Percentiles rank a stretch among this genome's conserved stretches.
phyloP scores from a whole-genome alignment of 2,113 vertebrate genomes.

The Vanacampus margaritifer region DNA sequence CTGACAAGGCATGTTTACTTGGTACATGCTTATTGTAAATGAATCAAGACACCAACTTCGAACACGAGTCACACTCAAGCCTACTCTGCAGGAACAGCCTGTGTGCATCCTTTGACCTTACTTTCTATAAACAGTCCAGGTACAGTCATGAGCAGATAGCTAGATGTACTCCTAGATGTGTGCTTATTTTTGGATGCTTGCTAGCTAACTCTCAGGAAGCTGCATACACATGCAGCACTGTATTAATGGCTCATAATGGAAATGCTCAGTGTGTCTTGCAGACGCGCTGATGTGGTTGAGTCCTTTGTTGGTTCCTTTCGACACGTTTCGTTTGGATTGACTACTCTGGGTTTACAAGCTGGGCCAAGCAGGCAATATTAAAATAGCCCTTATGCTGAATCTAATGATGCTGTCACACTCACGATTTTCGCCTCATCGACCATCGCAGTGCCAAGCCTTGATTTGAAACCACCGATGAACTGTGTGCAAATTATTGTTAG shows the following conservation, averaged over 20 bases:
- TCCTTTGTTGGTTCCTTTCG: slow-evolving; percentile 3
- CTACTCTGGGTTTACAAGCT: slow-evolving; percentile 30
- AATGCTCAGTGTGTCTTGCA: slow-evolving; percentile 15
- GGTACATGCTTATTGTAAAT: slow-evolving; percentile 1
- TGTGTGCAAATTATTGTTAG: slow-evolving; percentile 8
- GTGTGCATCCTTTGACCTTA: slow-evolving; percentile 29
- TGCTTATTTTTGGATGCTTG: slow-evolving; percentile 30
- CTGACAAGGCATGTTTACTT: neutral
- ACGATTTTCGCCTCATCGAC: slow-evolving; percentile 9
- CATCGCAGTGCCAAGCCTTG: slow-evolving; percentile 34
- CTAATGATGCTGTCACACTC: slow-evolving; percentile 50
- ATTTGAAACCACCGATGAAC: slow-evolving; percentile 24
- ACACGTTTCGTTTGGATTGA: slow-evolving; percentile 7
- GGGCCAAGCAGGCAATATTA: slow-evolving; percentile 56
- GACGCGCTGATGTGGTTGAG: neutral
- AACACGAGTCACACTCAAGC: neutral
- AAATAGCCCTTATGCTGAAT: slow-evolving; percentile 54
- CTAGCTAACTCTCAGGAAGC: slow-evolving; percentile 72
- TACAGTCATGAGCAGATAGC: slow-evolving; percentile 55
- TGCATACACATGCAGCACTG: slow-evolving; percentile 52
- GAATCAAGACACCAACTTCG: slow-evolving; percentile 6
- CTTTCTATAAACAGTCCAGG: slow-evolving; percentile 15
- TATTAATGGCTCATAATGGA: slow-evolving; percentile 58
- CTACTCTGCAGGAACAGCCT: neutral
- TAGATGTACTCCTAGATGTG: slow-evolving; percentile 39